Conservation (phyloP, 2,888 invertebrate genomes). For the Trimorus sp. region DNA sequence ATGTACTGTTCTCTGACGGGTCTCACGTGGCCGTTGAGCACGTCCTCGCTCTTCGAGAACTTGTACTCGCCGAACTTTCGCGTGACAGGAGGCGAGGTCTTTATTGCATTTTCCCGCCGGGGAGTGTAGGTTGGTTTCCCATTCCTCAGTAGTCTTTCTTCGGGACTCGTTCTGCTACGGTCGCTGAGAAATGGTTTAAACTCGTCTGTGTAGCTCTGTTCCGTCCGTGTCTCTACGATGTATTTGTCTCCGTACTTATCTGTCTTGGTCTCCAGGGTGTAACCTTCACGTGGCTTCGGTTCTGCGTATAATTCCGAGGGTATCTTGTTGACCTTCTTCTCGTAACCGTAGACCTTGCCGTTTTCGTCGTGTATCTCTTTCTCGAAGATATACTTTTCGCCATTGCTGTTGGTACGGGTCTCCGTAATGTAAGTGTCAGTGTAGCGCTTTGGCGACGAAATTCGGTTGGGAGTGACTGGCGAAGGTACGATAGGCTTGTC, state of each 20-base stretch:
- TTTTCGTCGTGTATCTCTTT: constrained; percentile 80
- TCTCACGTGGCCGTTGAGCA: constrained; percentile 72
- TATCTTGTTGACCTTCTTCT: constrained; percentile 82
- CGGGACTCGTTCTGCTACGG: constrained; percentile 73
- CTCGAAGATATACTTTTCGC: constrained; percentile 79
- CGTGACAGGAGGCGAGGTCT: constrained; percentile 70
- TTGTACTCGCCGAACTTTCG: constrained; percentile 74
- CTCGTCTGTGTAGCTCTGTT: constrained; percentile 75
- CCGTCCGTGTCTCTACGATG: constrained; percentile 77
- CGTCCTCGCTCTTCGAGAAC: constrained; percentile 77
- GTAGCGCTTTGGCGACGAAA: constrained; percentile 78
- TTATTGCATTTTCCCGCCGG: constrained; percentile 61
- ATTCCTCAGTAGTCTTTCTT: constrained; percentile 70
- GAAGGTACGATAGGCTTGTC: constrained; percentile 80
- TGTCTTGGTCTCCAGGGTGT: constrained; percentile 77
- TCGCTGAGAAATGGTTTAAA: constrained; percentile 76
- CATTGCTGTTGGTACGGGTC: constrained; percentile 78
- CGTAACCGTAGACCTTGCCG: constrained; percentile 79
- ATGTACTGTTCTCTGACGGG: constrained; percentile 69
- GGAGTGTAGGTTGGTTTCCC: constrained; percentile 50
- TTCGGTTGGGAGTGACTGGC: constrained; percentile 76
- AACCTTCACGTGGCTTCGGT: constrained; percentile 74
- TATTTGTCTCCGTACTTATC: constrained; percentile 80
- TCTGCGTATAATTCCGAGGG: constrained; percentile 82
- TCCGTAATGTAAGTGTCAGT: constrained; percentile 79